These are phyloP conservation scores for Vipera ursinii DNA, from an alignment of 2,797 vertebrate genomes.

Conservation along the genomic window DNA sequence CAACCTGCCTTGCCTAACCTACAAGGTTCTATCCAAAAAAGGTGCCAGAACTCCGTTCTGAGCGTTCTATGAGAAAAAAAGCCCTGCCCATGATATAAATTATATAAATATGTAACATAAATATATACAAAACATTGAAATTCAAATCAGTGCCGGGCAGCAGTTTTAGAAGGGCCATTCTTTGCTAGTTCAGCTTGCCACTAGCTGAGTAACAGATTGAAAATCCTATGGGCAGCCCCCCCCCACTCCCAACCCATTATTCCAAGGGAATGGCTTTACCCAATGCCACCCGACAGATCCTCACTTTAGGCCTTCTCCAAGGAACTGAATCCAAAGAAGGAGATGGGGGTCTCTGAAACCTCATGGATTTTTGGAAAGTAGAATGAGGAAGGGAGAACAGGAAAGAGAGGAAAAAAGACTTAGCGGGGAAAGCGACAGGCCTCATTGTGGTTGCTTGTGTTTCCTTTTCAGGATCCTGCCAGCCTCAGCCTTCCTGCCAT, in stretches of 20 bases:
- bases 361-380: not conserved
- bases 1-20: no score
- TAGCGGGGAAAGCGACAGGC: not conserved
- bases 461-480: slow-evolving; percentile 61
- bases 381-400: not conserved
- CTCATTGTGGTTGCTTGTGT: not conserved
- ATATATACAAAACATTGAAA: not conserved
- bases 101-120: not conserved
- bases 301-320: not conserved
- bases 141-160: not conserved
- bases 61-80: no score
- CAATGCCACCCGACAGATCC: not conserved
- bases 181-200: not conserved
- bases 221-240: not conserved
- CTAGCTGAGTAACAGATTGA: not conserved
- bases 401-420: not conserved
- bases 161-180: not conserved
- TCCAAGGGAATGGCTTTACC: not conserved
- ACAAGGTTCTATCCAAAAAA: no score
- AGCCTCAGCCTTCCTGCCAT: slow-evolving; percentile 66
- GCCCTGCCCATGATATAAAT: not conserved
- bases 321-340: not conserved
- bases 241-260: not conserved
- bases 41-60: no score
- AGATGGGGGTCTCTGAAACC: not conserved